Percentiles rank a stretch among this genome's conserved stretches.
Conservation (phyloP, 1,140 invertebrate species). For the Laupala kohalensis region DNA sequence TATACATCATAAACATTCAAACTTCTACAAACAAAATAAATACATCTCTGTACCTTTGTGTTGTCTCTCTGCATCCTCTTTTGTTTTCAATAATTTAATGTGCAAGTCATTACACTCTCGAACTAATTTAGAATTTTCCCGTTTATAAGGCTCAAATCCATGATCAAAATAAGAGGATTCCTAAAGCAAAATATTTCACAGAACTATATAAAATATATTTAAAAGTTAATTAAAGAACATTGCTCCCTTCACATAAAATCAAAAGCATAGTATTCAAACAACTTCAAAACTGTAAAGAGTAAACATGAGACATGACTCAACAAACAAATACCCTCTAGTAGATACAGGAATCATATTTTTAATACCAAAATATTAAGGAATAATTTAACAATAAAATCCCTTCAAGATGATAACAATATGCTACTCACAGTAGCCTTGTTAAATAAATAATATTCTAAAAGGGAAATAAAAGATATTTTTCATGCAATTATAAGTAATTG, state of each 20-base stretch:
- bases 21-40: background rate
- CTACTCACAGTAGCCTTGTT: no score
- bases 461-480: no score
- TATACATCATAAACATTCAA: background rate
- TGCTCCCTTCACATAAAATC: background rate
- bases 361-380: no score
- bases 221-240: background rate
- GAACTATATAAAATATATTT: background rate
- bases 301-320: no score
- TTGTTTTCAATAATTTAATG: slow-evolving; percentile 44
- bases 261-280: background rate
- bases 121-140: slow-evolving; percentile 52
- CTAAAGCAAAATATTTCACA: background rate
- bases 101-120: slow-evolving; percentile 60
- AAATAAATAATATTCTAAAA: no score
- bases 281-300: no score
- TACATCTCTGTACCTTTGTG: slow-evolving; percentile 30
- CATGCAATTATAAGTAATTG: no score
- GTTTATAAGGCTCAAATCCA: slow-evolving; percentile 51
- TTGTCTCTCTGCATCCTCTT: slow-evolving; percentile 44
- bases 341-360: no score
- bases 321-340: no score
- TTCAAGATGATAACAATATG: no score
- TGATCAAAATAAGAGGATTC: slow-evolving; percentile 25
- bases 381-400: no score